These are phyloP conservation scores for Caenorhabditis afra DNA, from an alignment of 2,888 invertebrate species.

Conservation along the genomic window DNA sequence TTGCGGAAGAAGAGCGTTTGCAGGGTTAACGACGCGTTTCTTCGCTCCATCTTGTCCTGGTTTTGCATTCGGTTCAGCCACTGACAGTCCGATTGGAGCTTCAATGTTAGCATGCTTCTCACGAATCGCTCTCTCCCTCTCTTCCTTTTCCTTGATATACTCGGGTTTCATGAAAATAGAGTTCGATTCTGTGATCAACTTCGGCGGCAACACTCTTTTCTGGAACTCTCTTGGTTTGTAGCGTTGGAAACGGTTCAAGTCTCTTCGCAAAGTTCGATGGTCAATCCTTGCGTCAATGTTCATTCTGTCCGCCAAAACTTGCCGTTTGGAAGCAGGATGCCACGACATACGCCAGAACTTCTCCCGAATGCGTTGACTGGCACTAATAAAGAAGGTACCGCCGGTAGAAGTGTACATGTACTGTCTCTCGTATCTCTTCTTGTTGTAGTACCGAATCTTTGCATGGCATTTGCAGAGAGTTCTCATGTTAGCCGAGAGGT, in stretches of 20 bases:
- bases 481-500: conserved; percentile 19
- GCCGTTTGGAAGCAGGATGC: conserved; percentile 11
- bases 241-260: conserved; percentile 32
- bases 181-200: conserved; percentile 29
- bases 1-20: neutral
- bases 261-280: neutral
- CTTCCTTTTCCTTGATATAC: conserved; percentile 45
- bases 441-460: conserved; percentile 36
- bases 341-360: conserved; percentile 39
- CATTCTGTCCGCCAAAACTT: conserved; percentile 30
- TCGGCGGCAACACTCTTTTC: conserved; percentile 43
- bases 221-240: conserved; percentile 36
- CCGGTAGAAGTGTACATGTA: conserved; percentile 22
- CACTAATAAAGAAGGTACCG: conserved; percentile 15
- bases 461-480: conserved; percentile 41
- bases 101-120: conserved; percentile 19
- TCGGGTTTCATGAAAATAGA: conserved; percentile 43
- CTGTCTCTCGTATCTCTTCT: conserved; percentile 14
- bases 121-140: conserved; percentile 30
- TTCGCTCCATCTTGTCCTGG: neutral
- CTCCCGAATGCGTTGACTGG: conserved; percentile 39
- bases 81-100: conserved; percentile 34
- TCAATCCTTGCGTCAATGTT: conserved; percentile 6
- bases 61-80: conserved; percentile 3
- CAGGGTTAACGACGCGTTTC: neutral